Percentiles rank a stretch among this genome's conserved stretches.
phyloP scores from a whole-genome alignment of 2,797 vertebrate genomes.

The Premnoplex brunnescens region DNA sequence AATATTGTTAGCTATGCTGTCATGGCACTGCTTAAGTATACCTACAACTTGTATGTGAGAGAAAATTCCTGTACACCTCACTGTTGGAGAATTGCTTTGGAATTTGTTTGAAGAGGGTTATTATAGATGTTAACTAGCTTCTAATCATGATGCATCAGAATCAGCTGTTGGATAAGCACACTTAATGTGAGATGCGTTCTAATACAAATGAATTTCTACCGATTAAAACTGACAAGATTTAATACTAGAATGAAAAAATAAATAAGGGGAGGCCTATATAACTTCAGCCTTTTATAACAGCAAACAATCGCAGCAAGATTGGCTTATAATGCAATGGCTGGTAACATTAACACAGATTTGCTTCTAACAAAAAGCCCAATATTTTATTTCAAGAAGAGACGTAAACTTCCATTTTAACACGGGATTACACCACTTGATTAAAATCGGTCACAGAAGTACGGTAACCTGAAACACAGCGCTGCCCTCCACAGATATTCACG shows the following conservation, averaged over 20 bases:
- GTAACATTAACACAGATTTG: not conserved
- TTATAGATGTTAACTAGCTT: not conserved
- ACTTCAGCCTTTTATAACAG: not conserved
- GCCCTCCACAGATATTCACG: not conserved
- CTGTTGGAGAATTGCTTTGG: not conserved
- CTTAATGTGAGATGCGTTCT: not conserved
- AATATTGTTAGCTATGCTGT: not conserved
- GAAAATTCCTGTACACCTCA: slow-evolving; percentile 16
- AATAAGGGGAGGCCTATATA: not conserved
- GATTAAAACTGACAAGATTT: not conserved
- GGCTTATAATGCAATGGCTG: not conserved
- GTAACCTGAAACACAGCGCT: not conserved
- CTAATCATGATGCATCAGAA: not conserved
- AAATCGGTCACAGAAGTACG: not conserved
- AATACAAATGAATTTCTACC: not conserved
- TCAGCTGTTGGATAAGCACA: not conserved
- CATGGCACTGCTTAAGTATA: not conserved
- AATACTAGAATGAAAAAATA: not conserved
- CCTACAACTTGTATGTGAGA: not conserved
- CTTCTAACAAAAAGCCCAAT: not conserved
- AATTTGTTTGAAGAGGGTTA: slow-evolving; percentile 10
- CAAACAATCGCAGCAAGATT: not conserved
- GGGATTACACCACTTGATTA: not conserved
- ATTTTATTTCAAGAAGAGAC: not conserved
- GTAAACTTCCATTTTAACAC: not conserved